Evolutionary conservation across 2,888 invertebrate species (phyloP).

Genomic region (Philhelius pedissequus): DNA sequence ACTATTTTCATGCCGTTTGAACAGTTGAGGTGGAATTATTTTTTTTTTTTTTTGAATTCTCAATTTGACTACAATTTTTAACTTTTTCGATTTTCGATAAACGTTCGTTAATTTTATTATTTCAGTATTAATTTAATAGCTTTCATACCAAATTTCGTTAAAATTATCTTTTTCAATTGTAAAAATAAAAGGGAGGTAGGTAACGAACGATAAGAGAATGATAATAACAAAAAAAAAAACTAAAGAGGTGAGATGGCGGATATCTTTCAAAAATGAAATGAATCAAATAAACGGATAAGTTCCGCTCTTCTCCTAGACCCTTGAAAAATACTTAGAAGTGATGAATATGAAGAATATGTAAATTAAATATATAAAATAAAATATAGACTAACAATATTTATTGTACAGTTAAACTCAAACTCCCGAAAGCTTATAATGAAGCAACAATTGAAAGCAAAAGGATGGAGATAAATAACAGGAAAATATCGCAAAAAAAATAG

Average conservation of each 20-base stretch:
- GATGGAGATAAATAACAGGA: conserved; percentile 12
- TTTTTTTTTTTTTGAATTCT: conserved; percentile 23
- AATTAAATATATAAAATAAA: conserved; percentile 24
- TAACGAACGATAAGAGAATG: conserved; percentile 52
- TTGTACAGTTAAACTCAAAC: conserved; percentile 52
- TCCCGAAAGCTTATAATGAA: conserved; percentile 13
- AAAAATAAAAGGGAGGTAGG: conserved; percentile 24
- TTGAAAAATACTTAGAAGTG: conserved; percentile 43
- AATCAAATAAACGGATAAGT: neutral
- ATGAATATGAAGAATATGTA: conserved; percentile 47
- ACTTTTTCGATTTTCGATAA: neutral
- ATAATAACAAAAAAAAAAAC: neutral
- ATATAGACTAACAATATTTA: conserved; percentile 58
- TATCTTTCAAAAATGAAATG: neutral
- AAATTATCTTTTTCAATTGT: conserved; percentile 10
- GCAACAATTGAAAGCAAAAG: conserved; percentile 29
- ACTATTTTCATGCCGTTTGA: conserved; percentile 49
- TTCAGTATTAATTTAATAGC: conserved; percentile 48
- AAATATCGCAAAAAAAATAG: conserved; percentile 53
- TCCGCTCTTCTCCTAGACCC: conserved; percentile 1
- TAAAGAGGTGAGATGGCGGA: conserved; percentile 7
- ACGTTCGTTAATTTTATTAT: conserved; percentile 20
- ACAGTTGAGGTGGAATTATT: conserved; percentile 12
- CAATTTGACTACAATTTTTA: conserved; percentile 15
- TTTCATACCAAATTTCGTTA: conserved; percentile 47